Conservation (phyloP, 2,113 vertebrate genomes). For the Pseudolaguvia tuberculata region DNA sequence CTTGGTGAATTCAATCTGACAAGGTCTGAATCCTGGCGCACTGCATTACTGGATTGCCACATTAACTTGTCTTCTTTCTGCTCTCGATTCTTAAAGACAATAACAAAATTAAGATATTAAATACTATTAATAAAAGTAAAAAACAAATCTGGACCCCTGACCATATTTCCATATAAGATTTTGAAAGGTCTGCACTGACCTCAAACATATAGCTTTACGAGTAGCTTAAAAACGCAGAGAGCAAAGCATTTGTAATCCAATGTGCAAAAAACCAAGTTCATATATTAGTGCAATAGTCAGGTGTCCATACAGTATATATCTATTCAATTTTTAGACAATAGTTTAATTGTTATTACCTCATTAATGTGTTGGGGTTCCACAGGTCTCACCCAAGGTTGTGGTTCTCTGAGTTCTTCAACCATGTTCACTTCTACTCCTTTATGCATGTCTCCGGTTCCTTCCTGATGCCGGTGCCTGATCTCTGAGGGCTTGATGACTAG, state of each 20-base stretch:
- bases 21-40: slow-evolving; percentile 4
- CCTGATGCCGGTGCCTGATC: slow-evolving; percentile 60
- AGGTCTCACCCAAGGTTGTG: slow-evolving; percentile 63
- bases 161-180: neutral
- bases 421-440: slow-evolving; percentile 54
- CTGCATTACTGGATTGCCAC: slow-evolving; percentile 41
- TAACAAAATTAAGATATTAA: neutral
- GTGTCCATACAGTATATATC: neutral
- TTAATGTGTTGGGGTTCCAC: slow-evolving; percentile 52
- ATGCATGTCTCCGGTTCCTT: slow-evolving; percentile 36
- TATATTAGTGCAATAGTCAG: neutral
- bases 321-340: neutral
- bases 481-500: slow-evolving; percentile 68
- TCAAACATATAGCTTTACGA: neutral
- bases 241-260: neutral
- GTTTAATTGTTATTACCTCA: slow-evolving; percentile 49
- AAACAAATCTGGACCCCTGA: neutral
- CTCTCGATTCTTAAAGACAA: slow-evolving; percentile 24
- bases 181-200: too few species aligned
- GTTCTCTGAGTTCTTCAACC: slow-evolving; percentile 53
- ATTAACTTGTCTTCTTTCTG: slow-evolving; percentile 44
- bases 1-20: neutral
- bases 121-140: neutral
- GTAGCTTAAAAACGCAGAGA: neutral
- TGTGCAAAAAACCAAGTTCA: neutral